phyloP scores from a whole-genome alignment of 2,888 invertebrate species.

The Aspidiotus destructor region DNA sequence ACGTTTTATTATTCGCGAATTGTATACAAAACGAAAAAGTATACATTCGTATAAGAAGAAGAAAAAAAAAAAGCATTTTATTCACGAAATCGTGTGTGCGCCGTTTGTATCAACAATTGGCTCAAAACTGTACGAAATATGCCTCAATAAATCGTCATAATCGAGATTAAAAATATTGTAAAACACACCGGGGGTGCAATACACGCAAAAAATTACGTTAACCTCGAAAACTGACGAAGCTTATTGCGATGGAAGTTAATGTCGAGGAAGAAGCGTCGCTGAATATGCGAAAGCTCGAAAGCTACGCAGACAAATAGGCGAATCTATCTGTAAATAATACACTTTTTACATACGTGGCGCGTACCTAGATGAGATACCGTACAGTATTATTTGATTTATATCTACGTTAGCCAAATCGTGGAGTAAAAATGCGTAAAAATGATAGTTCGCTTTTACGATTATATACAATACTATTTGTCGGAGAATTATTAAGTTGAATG shows the following conservation, averaged over 20 bases:
- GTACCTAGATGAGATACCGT: background rate
- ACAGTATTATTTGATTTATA: background rate
- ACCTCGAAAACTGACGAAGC: background rate
- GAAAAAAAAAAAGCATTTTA: too few species aligned
- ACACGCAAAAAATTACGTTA: background rate
- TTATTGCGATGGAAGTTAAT: conserved; percentile 1
- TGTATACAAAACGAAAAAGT: background rate
- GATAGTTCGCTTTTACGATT: conserved; percentile 27
- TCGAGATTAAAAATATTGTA: conserved; percentile 24
- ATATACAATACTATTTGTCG: conserved; percentile 20
- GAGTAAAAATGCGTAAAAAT: conserved; percentile 25
- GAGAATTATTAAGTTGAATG: background rate
- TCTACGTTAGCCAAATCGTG: background rate
- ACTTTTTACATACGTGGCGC: background rate
- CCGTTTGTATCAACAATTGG: conserved; percentile 22
- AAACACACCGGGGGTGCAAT: conserved; percentile 13
- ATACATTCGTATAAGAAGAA: too few species aligned
- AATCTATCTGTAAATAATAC: too few species aligned
- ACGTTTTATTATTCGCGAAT: conserved; percentile 1
- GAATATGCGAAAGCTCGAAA: background rate
- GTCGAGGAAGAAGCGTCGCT: background rate
- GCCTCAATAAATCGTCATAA: conserved; percentile 25
- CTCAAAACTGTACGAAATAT: conserved; percentile 2
- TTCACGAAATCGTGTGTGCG: background rate
- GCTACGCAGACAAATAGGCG: too few species aligned